These are phyloP conservation scores for Neopelma chrysocephalum DNA, from an alignment of 2,797 vertebrate species.

Conservation along the genomic window DNA sequence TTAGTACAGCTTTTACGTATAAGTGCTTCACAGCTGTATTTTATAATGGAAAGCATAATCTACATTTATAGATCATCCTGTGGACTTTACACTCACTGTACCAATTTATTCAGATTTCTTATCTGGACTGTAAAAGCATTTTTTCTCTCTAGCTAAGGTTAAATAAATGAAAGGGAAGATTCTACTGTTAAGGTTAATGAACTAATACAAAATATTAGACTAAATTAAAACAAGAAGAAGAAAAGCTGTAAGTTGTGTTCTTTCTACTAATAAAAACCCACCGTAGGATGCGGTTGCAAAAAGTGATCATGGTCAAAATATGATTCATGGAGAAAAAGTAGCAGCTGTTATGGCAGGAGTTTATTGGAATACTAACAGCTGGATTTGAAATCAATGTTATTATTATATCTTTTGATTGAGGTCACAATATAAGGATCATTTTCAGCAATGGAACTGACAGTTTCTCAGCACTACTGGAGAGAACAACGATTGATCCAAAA, in stretches of 20 bases:
- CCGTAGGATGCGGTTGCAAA: not conserved
- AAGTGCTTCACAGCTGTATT: constrained; percentile 55
- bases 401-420: not conserved
- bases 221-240: not conserved
- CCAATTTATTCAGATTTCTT: constrained; percentile 49
- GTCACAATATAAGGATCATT: not conserved
- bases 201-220: not conserved
- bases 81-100: constrained; percentile 33
- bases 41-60: constrained; percentile 65
- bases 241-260: not conserved
- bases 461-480: not conserved
- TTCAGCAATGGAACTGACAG: not conserved
- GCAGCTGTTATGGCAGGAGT: not conserved
- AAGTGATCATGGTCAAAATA: not conserved
- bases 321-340: not conserved
- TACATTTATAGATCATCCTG: constrained; percentile 40
- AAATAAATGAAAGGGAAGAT: constrained; percentile 36
- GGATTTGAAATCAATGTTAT: constrained; percentile 5
- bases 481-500: not conserved
- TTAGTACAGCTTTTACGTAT: constrained; percentile 61
- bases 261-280: not conserved
- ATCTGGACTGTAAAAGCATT: constrained; percentile 18
- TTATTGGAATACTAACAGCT: constrained; percentile 14
- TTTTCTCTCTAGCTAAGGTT: constrained; percentile 36
- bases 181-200: not conserved